Evolutionary conservation across 1,140 invertebrate genomes (phyloP).

Genomic region (Daktulosphaira vitifoliae): DNA sequence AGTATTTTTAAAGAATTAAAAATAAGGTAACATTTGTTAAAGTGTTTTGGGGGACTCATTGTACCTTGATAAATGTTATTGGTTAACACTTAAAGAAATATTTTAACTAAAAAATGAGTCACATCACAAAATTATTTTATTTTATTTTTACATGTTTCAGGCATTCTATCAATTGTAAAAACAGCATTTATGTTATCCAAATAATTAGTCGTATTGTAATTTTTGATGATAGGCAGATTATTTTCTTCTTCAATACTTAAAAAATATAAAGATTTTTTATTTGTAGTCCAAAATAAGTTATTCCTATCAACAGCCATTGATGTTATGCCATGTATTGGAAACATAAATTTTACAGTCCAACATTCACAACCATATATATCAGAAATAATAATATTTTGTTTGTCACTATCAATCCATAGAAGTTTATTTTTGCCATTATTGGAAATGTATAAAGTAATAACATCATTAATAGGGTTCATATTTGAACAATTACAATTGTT

Average conservation of each 20-base stretch:
- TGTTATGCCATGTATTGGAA: slow-evolving; percentile 47
- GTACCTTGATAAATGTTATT: too few relatives aligned
- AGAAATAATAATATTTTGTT: slow-evolving; percentile 53
- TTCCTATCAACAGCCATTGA: slow-evolving; percentile 57
- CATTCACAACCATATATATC: slow-evolving; percentile 63
- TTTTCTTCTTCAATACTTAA: slow-evolving; percentile 1
- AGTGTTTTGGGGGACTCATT: too few relatives aligned
- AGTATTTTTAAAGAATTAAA: too few relatives aligned
- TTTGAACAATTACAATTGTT: slow-evolving; percentile 51
- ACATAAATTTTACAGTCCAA: slow-evolving; percentile 7
- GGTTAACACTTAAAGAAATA: too few relatives aligned
- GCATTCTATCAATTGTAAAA: background rate
- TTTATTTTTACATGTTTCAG: slow-evolving; percentile 17
- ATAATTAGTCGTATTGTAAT: background rate
- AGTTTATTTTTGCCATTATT: slow-evolving; percentile 50
- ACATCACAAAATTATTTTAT: too few relatives aligned
- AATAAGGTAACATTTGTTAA: too few relatives aligned
- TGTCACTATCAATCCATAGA: slow-evolving; percentile 55
- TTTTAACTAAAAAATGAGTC: too few relatives aligned
- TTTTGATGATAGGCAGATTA: background rate
- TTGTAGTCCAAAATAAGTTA: slow-evolving; percentile 57
- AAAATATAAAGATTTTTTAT: slow-evolving; percentile 1
- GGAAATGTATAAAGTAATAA: slow-evolving; percentile 58
- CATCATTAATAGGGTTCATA: slow-evolving; percentile 50
- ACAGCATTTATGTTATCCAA: slow-evolving; percentile 18